Percentiles rank a stretch among this genome's conserved stretches.
phyloP scores from a whole-genome alignment of 92 coral and sea anemone genomes.

The Heteractis magnifica region DNA sequence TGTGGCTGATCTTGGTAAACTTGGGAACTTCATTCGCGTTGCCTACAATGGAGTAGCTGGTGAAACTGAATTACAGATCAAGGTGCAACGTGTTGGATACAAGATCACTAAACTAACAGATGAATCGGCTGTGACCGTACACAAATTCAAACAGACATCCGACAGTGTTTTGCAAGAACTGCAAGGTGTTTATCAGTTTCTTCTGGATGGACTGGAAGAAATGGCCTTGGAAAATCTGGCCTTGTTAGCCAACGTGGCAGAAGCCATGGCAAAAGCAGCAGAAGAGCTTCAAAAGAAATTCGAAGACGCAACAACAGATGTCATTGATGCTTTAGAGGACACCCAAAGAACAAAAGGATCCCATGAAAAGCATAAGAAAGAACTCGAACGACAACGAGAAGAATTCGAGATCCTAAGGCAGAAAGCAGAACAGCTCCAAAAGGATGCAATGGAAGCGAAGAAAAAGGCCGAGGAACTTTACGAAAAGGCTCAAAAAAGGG shows the following conservation, averaged over 20 bases:
- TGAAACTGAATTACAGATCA: slow-evolving; percentile 49
- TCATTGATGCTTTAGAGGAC: slow-evolving; percentile 47
- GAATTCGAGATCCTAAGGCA: slow-evolving; percentile 31
- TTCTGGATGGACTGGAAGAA: slow-evolving; percentile 61
- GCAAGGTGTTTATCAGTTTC: slow-evolving; percentile 42
- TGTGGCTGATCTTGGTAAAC: slow-evolving; percentile 56
- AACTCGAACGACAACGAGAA: slow-evolving; percentile 12
- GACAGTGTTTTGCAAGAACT: slow-evolving; percentile 49
- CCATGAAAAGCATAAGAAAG: slow-evolving; percentile 22
- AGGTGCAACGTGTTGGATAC: slow-evolving; percentile 63
- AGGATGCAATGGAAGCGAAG: slow-evolving; percentile 44
- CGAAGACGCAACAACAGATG: slow-evolving; percentile 54
- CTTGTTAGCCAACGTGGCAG: slow-evolving; percentile 36
- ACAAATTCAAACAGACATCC: slow-evolving; percentile 49
- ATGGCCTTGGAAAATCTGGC: slow-evolving; percentile 66
- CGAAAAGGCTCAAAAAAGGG: slow-evolving; percentile 43
- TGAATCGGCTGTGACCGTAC: slow-evolving; percentile 64
- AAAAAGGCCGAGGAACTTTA: slow-evolving; percentile 34
- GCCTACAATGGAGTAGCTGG: slow-evolving; percentile 74
- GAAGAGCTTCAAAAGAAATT: slow-evolving; percentile 57
- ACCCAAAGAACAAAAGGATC: slow-evolving; percentile 53
- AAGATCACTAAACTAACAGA: slow-evolving; percentile 64
- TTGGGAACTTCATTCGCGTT: slow-evolving; percentile 56
- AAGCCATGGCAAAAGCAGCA: slow-evolving; percentile 59
- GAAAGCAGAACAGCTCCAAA: slow-evolving; percentile 34